Evolutionary conservation across 1,140 invertebrate genomes (phyloP).

Genomic region (Nilaparvata lugens): DNA sequence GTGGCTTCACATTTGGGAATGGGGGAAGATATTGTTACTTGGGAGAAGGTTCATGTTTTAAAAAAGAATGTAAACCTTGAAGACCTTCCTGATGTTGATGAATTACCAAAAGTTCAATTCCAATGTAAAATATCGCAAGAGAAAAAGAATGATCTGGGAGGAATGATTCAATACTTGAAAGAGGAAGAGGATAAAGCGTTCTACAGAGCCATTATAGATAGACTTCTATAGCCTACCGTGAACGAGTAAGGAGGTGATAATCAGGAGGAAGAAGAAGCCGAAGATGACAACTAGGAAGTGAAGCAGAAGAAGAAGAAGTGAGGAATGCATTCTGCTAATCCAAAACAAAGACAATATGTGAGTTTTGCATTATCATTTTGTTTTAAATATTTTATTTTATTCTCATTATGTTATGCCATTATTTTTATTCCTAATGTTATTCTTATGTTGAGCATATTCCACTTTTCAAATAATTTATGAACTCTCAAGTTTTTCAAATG

Average conservation of each 20-base stretch:
- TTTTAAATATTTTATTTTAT: not conserved
- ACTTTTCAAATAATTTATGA: not conserved
- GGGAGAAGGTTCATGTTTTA: slow-evolving; percentile 12
- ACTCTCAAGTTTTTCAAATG: not conserved
- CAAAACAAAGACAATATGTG: slow-evolving; percentile 1
- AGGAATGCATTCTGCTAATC: not conserved
- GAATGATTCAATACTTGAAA: slow-evolving; percentile 13
- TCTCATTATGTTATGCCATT: not conserved
- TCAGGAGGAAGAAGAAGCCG: slow-evolving; percentile 3
- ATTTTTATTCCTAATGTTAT: not conserved
- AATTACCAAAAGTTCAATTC: slow-evolving; percentile 12
- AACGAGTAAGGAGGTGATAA: slow-evolving; percentile 8
- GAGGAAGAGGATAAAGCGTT: slow-evolving; percentile 10
- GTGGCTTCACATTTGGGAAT: not conserved
- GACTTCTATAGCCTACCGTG: slow-evolving; percentile 4
- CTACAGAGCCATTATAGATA: slow-evolving; percentile 9
- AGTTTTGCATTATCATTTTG: slow-evolving; percentile 4
- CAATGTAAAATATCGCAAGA: slow-evolving; percentile 9
- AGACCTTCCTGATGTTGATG: slow-evolving; percentile 7
- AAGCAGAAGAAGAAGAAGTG: not conserved
- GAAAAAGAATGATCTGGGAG: slow-evolving; percentile 10
- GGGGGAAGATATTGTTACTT: slow-evolving; percentile 2
- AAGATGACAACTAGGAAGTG: slow-evolving; percentile 1
- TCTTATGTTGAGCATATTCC: not conserved
- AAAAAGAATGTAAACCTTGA: slow-evolving; percentile 12